Evolutionary conservation across 2,888 invertebrate genomes (phyloP).

Genomic region (Lymantria dispar): DNA sequence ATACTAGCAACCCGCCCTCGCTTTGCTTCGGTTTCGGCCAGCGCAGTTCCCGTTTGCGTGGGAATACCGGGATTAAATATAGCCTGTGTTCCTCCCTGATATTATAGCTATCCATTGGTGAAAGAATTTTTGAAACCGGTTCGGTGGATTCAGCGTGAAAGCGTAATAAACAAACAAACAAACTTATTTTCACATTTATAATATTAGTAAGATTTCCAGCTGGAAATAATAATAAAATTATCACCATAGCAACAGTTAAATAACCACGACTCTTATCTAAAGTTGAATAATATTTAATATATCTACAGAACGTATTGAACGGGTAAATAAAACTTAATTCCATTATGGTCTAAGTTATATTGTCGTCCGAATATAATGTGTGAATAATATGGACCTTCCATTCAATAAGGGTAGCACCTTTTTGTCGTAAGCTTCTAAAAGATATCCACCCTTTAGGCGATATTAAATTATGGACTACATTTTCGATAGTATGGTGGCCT

Average conservation of each 20-base stretch:
- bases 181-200: no score
- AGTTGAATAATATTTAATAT: background rate
- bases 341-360: slow-evolving; percentile 43
- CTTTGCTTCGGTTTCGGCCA: no score
- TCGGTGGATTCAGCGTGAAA: no score
- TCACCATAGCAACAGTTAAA: slow-evolving; percentile 3
- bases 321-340: slow-evolving; percentile 36
- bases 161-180: no score
- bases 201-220: no score
- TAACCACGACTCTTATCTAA: background rate
- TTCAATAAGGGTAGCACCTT: slow-evolving; percentile 66
- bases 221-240: background rate
- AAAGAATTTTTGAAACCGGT: no score
- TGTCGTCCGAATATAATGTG: slow-evolving; percentile 62
- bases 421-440: slow-evolving; percentile 60
- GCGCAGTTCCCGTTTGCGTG: no score
- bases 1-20: no score
- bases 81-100: no score
- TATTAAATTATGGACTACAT: slow-evolving; percentile 73
- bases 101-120: no score
- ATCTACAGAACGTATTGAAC: slow-evolving; percentile 14
- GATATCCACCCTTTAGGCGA: slow-evolving; percentile 65
- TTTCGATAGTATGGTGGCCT: slow-evolving; percentile 54
- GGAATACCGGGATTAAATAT: no score
- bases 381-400: slow-evolving; percentile 58